Conservation (phyloP, 2,888 invertebrate species). For the Ischnura elegans region DNA sequence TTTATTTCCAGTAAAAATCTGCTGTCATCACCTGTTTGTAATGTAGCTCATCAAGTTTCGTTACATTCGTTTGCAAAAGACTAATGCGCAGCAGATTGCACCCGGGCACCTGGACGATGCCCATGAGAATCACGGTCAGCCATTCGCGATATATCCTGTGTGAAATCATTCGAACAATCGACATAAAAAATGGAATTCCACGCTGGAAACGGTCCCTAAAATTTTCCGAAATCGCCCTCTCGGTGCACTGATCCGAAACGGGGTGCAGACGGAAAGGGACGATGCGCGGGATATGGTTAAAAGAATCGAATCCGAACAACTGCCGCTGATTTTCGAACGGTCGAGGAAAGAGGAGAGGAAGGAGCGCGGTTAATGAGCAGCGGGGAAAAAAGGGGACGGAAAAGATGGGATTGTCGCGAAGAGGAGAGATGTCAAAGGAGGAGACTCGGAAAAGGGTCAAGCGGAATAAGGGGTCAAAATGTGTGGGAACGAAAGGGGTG, state of each 20-base stretch:
- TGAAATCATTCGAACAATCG: no score
- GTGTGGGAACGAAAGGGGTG: constrained; percentile 20
- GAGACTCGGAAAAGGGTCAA: neutral
- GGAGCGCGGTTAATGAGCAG: neutral
- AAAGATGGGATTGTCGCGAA: neutral
- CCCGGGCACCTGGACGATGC: no score
- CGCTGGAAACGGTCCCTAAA: neutral
- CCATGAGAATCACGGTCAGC: no score
- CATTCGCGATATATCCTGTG: no score
- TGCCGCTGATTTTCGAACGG: neutral
- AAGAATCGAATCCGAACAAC: neutral
- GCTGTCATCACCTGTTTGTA: no score
- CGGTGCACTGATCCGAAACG: neutral
- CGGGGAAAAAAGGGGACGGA: neutral
- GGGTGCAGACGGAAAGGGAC: neutral
- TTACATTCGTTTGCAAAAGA: no score
- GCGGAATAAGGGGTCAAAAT: neutral
- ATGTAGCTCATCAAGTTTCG: no score
- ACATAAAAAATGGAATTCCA: neutral
- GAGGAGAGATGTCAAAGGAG: constrained; percentile 11
- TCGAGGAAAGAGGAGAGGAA: neutral
- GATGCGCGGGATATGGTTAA: neutral
- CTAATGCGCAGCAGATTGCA: no score
- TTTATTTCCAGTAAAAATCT: no score
- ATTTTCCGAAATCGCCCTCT: neutral